Evolutionary conservation across 2,888 invertebrate genomes (phyloP).

Genomic region (Graphium colonna): DNA sequence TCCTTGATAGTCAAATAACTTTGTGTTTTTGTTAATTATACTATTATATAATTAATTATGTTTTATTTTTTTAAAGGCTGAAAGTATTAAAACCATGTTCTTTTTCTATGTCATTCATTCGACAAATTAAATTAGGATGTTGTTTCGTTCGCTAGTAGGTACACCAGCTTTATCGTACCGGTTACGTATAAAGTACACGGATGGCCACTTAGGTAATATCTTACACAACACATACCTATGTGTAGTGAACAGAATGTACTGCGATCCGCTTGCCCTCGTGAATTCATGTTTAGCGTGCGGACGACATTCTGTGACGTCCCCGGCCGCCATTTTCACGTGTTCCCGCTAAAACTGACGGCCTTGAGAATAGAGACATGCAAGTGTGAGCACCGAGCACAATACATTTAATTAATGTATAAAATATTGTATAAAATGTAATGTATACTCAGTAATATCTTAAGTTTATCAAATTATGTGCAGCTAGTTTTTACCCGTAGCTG

Average conservation of each 20-base stretch:
- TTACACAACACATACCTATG: neutral
- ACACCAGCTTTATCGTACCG: neutral
- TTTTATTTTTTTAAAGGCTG: too few relatives aligned
- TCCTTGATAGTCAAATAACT: too few relatives aligned
- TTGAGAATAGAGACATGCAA: conserved; percentile 34
- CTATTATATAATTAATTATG: too few relatives aligned
- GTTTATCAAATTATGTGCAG: too few relatives aligned
- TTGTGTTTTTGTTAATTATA: too few relatives aligned
- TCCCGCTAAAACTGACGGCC: conserved; percentile 60
- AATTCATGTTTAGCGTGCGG: conserved; percentile 46
- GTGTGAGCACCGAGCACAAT: conserved; percentile 1
- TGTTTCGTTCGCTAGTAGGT: neutral
- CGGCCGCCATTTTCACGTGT: conserved; percentile 46
- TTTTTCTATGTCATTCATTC: too few relatives aligned
- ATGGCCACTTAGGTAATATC: neutral
- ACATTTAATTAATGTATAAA: neutral
- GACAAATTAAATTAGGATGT: too few relatives aligned
- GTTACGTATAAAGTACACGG: neutral
- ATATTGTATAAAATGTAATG: neutral
- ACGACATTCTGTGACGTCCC: conserved; percentile 39
- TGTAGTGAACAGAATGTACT: neutral
- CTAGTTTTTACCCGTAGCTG: too few relatives aligned
- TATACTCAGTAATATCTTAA: too few relatives aligned
- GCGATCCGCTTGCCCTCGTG: conserved; percentile 38
- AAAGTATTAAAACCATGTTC: too few relatives aligned